These are phyloP conservation scores for Teleogryllus occipitalis DNA, from an alignment of 1,140 invertebrate species.

Conservation along the genomic window DNA sequence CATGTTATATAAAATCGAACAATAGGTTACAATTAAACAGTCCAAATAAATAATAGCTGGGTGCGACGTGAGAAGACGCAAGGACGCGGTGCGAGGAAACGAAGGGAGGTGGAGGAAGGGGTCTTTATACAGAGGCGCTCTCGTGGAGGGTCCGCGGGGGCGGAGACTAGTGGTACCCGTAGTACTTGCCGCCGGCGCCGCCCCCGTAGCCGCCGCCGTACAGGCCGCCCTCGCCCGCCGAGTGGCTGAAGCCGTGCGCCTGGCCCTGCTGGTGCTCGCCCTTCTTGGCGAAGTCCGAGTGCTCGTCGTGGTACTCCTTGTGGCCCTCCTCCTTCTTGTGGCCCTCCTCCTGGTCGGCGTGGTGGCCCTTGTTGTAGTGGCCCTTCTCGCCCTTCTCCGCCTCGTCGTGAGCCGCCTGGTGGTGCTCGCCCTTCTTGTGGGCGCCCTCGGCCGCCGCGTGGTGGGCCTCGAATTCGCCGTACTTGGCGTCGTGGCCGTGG, in stretches of 20 bases:
- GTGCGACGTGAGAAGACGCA: neutral
- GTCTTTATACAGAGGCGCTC: too few species aligned
- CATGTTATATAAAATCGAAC: neutral
- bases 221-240: neutral
- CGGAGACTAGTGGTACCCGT: neutral
- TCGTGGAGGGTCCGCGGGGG: too few species aligned
- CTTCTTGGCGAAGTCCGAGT: conserved; percentile 27
- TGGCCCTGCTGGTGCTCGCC: conserved; percentile 1
- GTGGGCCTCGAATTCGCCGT: conserved; percentile 39
- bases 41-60: neutral
- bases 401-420: conserved; percentile 38
- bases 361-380: conserved; percentile 38
- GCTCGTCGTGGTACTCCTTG: conserved; percentile 33
- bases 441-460: conserved; percentile 39
- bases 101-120: too few species aligned
- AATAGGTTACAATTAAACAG: neutral
- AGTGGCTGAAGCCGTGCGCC: conserved; percentile 2
- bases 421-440: conserved; percentile 39
- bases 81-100: too few species aligned
- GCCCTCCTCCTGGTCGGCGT: conserved; percentile 34
- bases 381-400: conserved; percentile 38
- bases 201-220: conserved; percentile 10
- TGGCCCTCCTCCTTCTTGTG: conserved; percentile 38
- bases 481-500: conserved; percentile 50
- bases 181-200: conserved; percentile 10